Percentiles rank a stretch among this genome's conserved stretches.
Conservation (phyloP, 1,140 invertebrate genomes). For the Trichomalopsis sarcophagae region DNA sequence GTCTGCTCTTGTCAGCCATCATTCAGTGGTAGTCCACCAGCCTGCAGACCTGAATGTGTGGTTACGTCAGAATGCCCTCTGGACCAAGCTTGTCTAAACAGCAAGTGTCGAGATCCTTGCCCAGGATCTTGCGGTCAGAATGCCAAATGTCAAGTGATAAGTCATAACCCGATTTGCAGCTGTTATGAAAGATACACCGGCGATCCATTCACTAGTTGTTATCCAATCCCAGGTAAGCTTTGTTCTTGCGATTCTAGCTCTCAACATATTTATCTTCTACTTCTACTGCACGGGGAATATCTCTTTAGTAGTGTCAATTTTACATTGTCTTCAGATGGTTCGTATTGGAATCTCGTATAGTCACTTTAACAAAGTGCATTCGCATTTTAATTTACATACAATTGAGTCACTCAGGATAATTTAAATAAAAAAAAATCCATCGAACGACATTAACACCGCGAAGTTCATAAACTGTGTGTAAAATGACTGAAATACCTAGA, state of each 20-base stretch:
- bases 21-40: conserved; percentile 80
- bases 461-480: conserved; percentile 19
- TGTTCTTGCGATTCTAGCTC: not conserved
- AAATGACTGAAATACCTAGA: conserved; percentile 33
- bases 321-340: conserved; percentile 29
- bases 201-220: conserved; percentile 85
- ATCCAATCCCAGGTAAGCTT: conserved; percentile 77
- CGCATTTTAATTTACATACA: not conserved
- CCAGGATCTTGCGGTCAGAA: conserved; percentile 83
- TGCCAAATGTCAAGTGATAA: conserved; percentile 81
- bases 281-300: conserved; percentile 17
- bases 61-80: conserved; percentile 80
- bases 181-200: conserved; percentile 84
- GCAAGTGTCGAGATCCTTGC: conserved; percentile 82
- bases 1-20: conserved; percentile 82
- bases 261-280: not conserved
- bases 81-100: conserved; percentile 79
- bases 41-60: conserved; percentile 80
- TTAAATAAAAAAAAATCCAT: conserved; percentile 1
- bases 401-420: not conserved
- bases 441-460: conserved; percentile 6
- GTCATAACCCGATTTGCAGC: conserved; percentile 82
- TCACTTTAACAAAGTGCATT: conserved; percentile 28
- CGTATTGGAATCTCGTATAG: conserved; percentile 36
- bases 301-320: conserved; percentile 32